phyloP scores from a whole-genome alignment of 2,797 vertebrate species.

The Myiotriccus ornatus region DNA sequence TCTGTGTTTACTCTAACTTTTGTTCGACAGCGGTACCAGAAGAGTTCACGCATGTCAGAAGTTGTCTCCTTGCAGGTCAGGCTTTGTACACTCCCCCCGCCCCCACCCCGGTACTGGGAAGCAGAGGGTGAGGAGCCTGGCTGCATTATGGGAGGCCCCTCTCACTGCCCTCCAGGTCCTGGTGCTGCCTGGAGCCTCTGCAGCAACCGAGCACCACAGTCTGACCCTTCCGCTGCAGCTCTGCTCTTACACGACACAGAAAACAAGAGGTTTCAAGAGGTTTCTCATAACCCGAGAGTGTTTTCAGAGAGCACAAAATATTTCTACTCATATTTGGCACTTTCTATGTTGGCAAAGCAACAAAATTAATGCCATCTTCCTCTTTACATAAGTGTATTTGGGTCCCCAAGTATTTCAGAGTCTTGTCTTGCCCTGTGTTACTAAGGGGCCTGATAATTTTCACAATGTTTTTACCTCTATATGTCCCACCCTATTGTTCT shows the following conservation, averaged over 20 bases:
- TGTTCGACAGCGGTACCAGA: background rate
- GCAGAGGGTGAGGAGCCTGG: background rate
- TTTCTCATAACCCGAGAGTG: background rate
- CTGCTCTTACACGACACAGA: fast-evolving
- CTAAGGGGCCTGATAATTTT: background rate
- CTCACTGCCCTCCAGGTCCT: background rate
- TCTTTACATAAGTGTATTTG: background rate
- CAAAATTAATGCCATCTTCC: background rate
- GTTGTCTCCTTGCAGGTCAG: background rate
- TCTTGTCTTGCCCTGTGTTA: fast-evolving
- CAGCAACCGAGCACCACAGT: fast-evolving
- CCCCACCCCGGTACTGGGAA: background rate
- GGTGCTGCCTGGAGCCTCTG: background rate
- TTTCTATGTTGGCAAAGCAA: background rate
- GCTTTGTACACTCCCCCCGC: no score
- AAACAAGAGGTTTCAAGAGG: background rate
- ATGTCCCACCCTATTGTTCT: background rate
- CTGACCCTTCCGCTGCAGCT: background rate
- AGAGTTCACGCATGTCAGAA: background rate
- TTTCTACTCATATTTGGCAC: background rate
- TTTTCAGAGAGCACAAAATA: background rate
- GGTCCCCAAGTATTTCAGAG: background rate
- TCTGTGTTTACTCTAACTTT: background rate
- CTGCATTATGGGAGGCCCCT: fast-evolving
- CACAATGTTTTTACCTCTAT: background rate